Conservation (phyloP, 2,888 invertebrate genomes). For the Zelleria hepariella region DNA sequence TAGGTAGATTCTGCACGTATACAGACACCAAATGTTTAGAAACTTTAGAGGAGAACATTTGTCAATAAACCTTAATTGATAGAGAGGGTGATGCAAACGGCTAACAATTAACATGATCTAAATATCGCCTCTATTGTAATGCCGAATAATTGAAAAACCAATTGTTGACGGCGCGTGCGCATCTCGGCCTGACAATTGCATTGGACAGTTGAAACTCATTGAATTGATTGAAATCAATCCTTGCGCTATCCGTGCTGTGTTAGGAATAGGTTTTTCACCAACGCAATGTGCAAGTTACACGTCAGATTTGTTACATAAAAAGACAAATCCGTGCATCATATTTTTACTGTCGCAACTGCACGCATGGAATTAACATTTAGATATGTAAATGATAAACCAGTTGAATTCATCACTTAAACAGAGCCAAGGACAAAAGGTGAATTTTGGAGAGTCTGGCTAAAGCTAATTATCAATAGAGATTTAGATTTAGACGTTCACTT, state of each 20-base stretch:
- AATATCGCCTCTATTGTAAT: not conserved
- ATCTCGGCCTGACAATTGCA: not conserved
- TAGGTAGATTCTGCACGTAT: not conserved
- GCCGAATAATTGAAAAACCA: not conserved
- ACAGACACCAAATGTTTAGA: not conserved
- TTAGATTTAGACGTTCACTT: too few species aligned
- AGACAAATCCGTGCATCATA: not conserved
- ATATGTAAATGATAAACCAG: not conserved
- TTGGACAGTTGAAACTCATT: not conserved
- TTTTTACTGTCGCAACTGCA: not conserved
- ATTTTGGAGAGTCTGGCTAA: not conserved
- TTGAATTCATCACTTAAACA: not conserved
- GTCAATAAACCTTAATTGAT: not conserved
- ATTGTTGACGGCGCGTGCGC: constrained; percentile 1
- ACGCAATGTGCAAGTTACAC: not conserved
- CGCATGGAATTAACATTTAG: not conserved
- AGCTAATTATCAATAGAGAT: not conserved
- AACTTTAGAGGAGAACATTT: not conserved
- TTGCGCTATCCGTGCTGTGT: not conserved
- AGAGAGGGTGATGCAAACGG: not conserved
- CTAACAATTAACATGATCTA: constrained; percentile 1
- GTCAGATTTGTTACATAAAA: not conserved
- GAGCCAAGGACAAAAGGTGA: not conserved
- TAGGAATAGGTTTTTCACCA: not conserved
- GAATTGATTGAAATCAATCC: not conserved